Base-by-base conservation (phyloP, 2,113 vertebrate species). In the Dasyornis broadbenti region DNA sequence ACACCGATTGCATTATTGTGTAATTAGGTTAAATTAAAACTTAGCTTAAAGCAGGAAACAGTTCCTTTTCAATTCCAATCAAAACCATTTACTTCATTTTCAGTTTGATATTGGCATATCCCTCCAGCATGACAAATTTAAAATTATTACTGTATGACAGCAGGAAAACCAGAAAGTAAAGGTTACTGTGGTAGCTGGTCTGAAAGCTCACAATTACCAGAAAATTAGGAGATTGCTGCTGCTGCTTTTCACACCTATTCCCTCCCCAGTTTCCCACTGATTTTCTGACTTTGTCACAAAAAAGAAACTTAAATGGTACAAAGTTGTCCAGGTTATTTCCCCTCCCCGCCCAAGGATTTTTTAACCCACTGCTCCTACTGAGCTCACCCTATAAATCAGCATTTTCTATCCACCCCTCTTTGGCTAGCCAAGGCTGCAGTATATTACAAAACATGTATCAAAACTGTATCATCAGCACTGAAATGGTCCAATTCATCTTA, bases 1-100 rank as follows among this genome's bases (percentile, higher is more conserved):
- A 69, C 63, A 76, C 57, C 2, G 1, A 85, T 59, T 76, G 50
- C 28, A 9, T 75, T 87, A 50, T 45, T 50, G 70, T 53, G 65
- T 24, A 87, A 90, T 94, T 66, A 91, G 81, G 66, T 85, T 79
- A 61, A 95, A 87, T 79, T 91, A 72, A 87, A 91, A 89, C 45
- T 76, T 79, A 61, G 91, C 84, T 96, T 87, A 88, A 85, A 92
- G 94, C 70, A 86, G 70, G 44, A 61, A 94, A 72, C 63, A 20
- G 49, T 89, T 89, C 49, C 69, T 86, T 95, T 92, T 82, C 82
- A 72, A 53, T 85, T 80, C 75, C 82, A 73, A 42, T 77, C 89
- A 72, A 91, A 91, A 61, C 23, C 70, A 1, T 53, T 91, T n/a
- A 30, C 57, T 92, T 79, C 56, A 82, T 86, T 91, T 92, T 89